Conservation (phyloP, 2,797 vertebrate genomes). For the Acanthurus lineatus region DNA sequence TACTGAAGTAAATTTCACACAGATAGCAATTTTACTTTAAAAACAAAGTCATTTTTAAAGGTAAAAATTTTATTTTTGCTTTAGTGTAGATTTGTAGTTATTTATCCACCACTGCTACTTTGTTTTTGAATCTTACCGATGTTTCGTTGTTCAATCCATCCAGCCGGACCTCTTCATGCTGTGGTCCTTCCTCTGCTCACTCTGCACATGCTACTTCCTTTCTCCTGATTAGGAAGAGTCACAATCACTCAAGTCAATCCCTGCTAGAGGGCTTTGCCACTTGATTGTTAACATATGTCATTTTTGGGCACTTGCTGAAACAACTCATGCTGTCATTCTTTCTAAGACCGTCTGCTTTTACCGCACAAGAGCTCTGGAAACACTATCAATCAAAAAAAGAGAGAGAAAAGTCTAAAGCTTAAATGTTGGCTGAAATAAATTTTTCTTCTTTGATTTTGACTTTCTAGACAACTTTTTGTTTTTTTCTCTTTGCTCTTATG, state of each 20-base stretch:
- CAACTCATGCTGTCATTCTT: constrained; percentile 12
- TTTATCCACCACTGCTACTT: not conserved
- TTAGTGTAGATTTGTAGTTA: too few species aligned
- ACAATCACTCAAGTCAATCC: not conserved
- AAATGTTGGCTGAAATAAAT: constrained; percentile 13
- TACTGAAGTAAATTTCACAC: too few species aligned
- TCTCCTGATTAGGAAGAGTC: not conserved
- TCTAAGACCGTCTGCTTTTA: not conserved
- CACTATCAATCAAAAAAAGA: not conserved
- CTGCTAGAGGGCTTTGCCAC: not conserved
- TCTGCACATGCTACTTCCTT: not conserved
- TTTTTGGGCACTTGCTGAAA: not conserved
- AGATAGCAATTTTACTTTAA: too few species aligned
- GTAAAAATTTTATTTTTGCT: too few species aligned
- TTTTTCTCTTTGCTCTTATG: constrained; percentile 45
- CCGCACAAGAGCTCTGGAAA: constrained; percentile 3
- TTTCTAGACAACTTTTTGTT: not conserved
- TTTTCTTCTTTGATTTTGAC: constrained; percentile 17
- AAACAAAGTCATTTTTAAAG: too few species aligned
- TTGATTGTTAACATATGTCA: not conserved
- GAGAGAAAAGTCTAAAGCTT: constrained; percentile 12
- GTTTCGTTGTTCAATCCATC: not conserved
- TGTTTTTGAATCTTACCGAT: not conserved
- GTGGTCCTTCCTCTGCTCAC: not conserved
- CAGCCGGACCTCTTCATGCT: not conserved